A percentile compares a stretch with the other conserved stretches of the same genome.
phyloP scores from a whole-genome alignment of 2,888 invertebrate genomes.

The Catocala fraxini region DNA sequence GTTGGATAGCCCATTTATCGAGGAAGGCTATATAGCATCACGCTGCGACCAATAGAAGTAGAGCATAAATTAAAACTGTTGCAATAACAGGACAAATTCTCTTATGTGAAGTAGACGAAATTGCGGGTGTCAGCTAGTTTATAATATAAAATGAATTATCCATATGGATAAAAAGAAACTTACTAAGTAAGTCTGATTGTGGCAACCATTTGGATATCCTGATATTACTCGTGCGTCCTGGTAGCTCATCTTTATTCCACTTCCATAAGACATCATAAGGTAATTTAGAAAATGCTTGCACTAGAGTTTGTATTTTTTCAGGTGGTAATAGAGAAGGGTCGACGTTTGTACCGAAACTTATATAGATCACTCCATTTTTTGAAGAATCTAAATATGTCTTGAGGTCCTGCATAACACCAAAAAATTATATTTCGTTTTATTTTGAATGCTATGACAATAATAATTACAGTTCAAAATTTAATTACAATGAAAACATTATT shows the following conservation, averaged over 20 bases:
- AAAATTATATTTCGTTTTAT: no score
- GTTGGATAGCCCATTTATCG: no score
- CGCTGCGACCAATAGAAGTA: no score
- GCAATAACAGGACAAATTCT: no score
- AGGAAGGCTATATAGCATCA: no score
- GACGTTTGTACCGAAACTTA: conserved; percentile 67
- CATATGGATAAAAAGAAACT: neutral
- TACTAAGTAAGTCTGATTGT: conserved; percentile 49
- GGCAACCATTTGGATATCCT: conserved; percentile 56
- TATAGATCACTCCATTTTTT: conserved; percentile 65
- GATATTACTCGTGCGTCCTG: conserved; percentile 46
- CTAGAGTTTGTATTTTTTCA: conserved; percentile 42
- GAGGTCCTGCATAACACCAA: conserved; percentile 60
- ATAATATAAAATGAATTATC: no score
- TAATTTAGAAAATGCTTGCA: conserved; percentile 45
- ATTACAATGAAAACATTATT: no score
- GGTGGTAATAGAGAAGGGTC: conserved; percentile 43
- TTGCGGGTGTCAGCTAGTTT: no score
- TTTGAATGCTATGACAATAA: no score
- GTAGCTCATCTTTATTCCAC: conserved; percentile 53
- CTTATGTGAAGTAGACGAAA: no score
- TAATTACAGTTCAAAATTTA: no score
- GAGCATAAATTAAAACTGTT: no score
- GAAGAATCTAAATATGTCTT: conserved; percentile 67
- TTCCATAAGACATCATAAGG: conserved; percentile 61